Conservation (phyloP, 2,888 invertebrate genomes). For the Sphaerophoria taeniata region DNA sequence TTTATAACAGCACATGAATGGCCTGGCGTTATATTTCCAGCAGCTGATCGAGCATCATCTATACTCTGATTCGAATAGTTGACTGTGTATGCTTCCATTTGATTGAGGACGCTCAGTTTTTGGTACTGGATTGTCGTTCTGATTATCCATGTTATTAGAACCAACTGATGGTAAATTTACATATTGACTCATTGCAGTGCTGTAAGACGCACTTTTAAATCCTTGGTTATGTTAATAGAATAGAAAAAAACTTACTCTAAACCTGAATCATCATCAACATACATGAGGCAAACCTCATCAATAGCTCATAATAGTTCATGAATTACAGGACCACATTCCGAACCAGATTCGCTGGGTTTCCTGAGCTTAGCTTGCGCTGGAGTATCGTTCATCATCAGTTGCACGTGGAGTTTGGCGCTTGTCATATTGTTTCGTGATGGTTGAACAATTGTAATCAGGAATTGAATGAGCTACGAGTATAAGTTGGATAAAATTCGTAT, state of each 20-base stretch:
- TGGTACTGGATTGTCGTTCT: slow-evolving; percentile 77
- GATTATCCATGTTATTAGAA: slow-evolving; percentile 75
- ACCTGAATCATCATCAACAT: slow-evolving; percentile 75
- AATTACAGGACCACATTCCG: slow-evolving; percentile 85
- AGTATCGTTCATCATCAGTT: slow-evolving; percentile 91
- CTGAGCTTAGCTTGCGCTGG: slow-evolving; percentile 83
- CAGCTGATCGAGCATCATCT: slow-evolving; percentile 77
- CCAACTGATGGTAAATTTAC: slow-evolving; percentile 67
- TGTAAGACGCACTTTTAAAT: slow-evolving; percentile 41
- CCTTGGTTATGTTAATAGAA: neutral
- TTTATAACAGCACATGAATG: slow-evolving; percentile 69
- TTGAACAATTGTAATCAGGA: slow-evolving; percentile 93
- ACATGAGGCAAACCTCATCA: slow-evolving; percentile 84
- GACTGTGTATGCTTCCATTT: slow-evolving; percentile 78
- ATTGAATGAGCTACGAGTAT: slow-evolving; percentile 90
- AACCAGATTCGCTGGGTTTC: slow-evolving; percentile 79
- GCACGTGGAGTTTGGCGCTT: slow-evolving; percentile 90
- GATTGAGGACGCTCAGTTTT: slow-evolving; percentile 79
- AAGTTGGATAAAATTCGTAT: neutral
- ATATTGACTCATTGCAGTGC: slow-evolving; percentile 78
- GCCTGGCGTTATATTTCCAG: slow-evolving; percentile 48
- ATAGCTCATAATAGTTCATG: slow-evolving; percentile 86
- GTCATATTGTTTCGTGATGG: slow-evolving; percentile 86
- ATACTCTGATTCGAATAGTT: slow-evolving; percentile 79
- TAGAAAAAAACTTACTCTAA: slow-evolving; percentile 75